Evolutionary conservation across 2,888 invertebrate genomes (phyloP).

Genomic region (Dynastes maya): DNA sequence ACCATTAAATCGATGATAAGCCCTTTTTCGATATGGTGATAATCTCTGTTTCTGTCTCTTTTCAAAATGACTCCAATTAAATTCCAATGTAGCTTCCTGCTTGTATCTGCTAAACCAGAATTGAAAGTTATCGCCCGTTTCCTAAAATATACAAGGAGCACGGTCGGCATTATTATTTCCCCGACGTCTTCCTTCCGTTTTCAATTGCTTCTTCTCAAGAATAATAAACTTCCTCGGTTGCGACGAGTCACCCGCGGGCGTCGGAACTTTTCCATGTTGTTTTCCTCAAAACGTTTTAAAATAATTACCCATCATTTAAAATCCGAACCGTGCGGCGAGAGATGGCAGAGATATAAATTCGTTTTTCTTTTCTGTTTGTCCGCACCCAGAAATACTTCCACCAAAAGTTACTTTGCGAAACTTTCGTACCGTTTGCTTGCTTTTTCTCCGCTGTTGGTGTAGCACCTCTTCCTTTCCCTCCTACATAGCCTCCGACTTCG

Average conservation of each 20-base stretch:
- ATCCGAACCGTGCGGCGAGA: slow-evolving; percentile 53
- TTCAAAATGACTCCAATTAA: too few relatives aligned
- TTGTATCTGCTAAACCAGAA: slow-evolving; percentile 11
- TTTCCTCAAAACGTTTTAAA: slow-evolving; percentile 61
- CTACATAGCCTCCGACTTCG: not conserved
- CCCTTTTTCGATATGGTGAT: not conserved
- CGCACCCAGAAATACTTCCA: slow-evolving; percentile 34
- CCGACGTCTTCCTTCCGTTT: slow-evolving; percentile 22
- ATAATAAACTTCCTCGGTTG: slow-evolving; percentile 42
- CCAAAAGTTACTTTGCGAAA: slow-evolving; percentile 52
- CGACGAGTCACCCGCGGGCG: too few relatives aligned
- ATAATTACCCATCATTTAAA: slow-evolving; percentile 66
- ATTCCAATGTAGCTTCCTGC: too few relatives aligned
- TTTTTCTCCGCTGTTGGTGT: not conserved
- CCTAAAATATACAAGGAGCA: slow-evolving; percentile 21
- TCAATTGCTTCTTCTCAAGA: not conserved
- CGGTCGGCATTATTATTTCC: slow-evolving; percentile 45
- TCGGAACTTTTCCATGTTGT: slow-evolving; percentile 56
- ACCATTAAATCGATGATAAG: not conserved
- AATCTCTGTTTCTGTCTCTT: too few relatives aligned
- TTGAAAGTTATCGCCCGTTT: slow-evolving; percentile 14
- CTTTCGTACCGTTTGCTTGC: slow-evolving; percentile 57
- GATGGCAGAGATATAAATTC: slow-evolving; percentile 61
- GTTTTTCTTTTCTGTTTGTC: slow-evolving; percentile 61
- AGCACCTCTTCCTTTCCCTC: slow-evolving; percentile 1